Conservation (phyloP, 2,797 vertebrate species). For the Salmo trutta region DNA sequence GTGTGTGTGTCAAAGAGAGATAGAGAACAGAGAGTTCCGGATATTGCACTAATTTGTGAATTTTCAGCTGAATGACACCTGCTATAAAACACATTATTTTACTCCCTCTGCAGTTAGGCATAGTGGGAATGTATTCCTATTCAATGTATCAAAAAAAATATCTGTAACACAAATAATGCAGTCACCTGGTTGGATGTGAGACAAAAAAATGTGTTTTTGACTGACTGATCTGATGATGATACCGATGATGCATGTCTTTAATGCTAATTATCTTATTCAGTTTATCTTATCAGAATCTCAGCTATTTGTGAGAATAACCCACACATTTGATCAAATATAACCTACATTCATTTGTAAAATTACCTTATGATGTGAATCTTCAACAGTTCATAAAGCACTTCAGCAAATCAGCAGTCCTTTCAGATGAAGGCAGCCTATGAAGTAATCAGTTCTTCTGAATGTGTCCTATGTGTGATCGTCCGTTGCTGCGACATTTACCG, state of each 20-base stretch:
- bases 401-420: constrained; percentile 4
- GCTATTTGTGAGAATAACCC: not conserved
- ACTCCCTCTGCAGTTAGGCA: not conserved
- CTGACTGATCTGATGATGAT: no score
- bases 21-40: not conserved
- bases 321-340: not conserved
- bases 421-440: not conserved
- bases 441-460: not conserved
- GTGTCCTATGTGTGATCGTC: constrained; percentile 3
- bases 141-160: not conserved
- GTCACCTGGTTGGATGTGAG: not conserved
- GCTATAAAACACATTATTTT: not conserved
- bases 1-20: not conserved
- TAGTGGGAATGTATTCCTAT: not conserved
- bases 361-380: constrained; percentile 6
- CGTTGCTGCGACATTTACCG: constrained; percentile 17
- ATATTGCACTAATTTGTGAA: not conserved
- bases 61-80: not conserved
- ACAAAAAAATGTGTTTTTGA: not conserved
- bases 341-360: not conserved
- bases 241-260: not conserved
- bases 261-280: not conserved
- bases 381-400: not conserved
- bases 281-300: not conserved
- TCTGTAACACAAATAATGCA: not conserved